Percentiles rank a stretch among this genome's conserved stretches.
These are phyloP conservation scores for Petrosia ficiformis DNA, from an alignment of 37 sponge, comb jelly and placozoan genomes.

Conservation along the genomic window DNA sequence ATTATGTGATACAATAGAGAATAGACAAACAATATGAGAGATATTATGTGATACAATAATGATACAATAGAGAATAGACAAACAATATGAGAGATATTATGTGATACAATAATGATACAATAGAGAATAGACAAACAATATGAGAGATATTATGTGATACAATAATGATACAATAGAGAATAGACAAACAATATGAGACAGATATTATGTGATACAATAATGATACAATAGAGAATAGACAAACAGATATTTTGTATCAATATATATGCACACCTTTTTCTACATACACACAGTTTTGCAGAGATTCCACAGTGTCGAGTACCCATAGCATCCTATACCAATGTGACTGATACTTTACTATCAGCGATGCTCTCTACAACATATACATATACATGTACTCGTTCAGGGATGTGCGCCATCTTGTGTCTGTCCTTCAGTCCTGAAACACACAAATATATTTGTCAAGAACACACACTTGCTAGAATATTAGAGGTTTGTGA, in stretches of 20 bases:
- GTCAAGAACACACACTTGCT: not conserved
- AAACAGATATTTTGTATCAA: not conserved
- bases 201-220: too few species aligned
- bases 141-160: too few species aligned
- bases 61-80: too few species aligned
- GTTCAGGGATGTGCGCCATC: slow-evolving; percentile 9
- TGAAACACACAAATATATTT: slow-evolving; percentile 34
- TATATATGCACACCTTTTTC: not conserved
- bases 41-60: too few species aligned
- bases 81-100: too few species aligned
- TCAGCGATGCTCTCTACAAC: slow-evolving; percentile 18
- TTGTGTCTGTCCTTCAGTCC: slow-evolving; percentile 19
- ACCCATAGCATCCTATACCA: slow-evolving; percentile 22
- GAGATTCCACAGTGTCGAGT: slow-evolving; percentile 49
- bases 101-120: too few species aligned
- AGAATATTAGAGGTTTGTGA: not conserved
- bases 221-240: not conserved
- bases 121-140: too few species aligned
- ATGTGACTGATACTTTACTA: slow-evolving; percentile 21
- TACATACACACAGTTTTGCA: slow-evolving; percentile 3
- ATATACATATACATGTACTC: slow-evolving; percentile 32
- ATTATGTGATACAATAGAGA: too few species aligned
- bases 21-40: too few species aligned
- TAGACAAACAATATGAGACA: too few species aligned
- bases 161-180: too few species aligned